phyloP scores from a whole-genome alignment of 2,113 vertebrate species.

The Manacus vitellinus region DNA sequence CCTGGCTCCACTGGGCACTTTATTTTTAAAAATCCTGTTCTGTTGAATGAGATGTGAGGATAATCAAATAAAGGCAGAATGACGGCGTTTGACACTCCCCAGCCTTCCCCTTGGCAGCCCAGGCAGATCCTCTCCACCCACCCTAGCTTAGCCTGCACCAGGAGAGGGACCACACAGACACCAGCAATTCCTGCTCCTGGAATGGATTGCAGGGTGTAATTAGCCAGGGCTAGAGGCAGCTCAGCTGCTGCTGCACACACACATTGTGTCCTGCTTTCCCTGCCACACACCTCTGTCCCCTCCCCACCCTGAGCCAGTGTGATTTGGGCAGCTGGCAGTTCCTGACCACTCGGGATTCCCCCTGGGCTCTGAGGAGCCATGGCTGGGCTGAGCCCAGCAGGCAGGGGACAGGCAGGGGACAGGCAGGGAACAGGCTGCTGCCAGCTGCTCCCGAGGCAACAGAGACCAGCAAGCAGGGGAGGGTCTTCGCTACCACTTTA shows the following conservation, averaged over 20 bases:
- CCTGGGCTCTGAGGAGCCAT: neutral
- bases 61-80: conserved; percentile 59
- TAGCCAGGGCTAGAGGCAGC: neutral
- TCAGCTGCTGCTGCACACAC: neutral
- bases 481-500: conserved; percentile 72
- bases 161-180: rapidly evolving
- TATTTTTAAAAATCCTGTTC: conserved; percentile 46
- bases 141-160: rapidly evolving
- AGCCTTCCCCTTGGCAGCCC: neutral
- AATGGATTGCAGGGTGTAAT: rapidly evolving
- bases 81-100: neutral
- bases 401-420: neutral
- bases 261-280: neutral
- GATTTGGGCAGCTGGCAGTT: neutral
- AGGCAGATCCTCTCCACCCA: neutral
- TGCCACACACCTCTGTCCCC: rapidly evolving
- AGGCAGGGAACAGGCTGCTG: neutral
- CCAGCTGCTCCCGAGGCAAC: neutral
- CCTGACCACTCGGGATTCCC: rapidly evolving
- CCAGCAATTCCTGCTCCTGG: rapidly evolving
- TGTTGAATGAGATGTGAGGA: conserved; percentile 49
- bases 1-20: conserved; percentile 41
- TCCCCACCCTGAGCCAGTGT: neutral
- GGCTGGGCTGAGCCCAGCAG: rapidly evolving
- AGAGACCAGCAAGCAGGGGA: neutral